Evolutionary conservation across 2,888 invertebrate genomes (phyloP).

Genomic region (Campoplex capitator): DNA sequence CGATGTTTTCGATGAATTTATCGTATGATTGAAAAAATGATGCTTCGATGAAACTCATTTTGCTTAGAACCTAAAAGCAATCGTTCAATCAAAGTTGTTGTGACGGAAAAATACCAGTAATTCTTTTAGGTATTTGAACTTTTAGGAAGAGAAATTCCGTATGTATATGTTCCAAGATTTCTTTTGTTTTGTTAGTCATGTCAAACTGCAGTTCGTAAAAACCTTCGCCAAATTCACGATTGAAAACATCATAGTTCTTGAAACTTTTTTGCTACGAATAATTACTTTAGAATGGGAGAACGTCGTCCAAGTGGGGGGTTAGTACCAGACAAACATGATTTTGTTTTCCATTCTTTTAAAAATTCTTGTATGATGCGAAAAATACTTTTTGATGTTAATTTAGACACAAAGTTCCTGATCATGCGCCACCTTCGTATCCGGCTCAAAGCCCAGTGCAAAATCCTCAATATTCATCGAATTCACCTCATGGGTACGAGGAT

Average conservation of each 20-base stretch:
- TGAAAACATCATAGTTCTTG: background rate
- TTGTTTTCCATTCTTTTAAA: background rate
- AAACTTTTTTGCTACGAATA: background rate
- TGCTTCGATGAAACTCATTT: background rate
- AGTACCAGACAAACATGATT: background rate
- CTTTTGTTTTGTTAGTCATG: background rate
- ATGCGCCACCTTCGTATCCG: conserved; percentile 59
- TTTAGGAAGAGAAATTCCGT: too few relatives aligned
- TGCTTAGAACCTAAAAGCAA: too few relatives aligned
- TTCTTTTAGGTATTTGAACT: background rate
- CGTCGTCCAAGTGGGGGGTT: background rate
- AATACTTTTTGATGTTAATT: conserved; percentile 10
- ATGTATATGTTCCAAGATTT: background rate
- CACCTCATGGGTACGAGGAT: conserved; percentile 29
- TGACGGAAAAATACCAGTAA: background rate
- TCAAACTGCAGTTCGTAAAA: conserved; percentile 6
- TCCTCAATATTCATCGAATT: conserved; percentile 34
- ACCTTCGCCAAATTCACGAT: background rate
- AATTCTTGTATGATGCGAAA: background rate
- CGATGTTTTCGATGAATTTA: background rate
- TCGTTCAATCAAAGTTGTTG: too few relatives aligned
- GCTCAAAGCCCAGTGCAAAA: background rate
- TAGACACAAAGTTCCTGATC: conserved; percentile 52
- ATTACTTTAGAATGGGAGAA: background rate
- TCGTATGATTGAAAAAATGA: background rate